Percentiles rank a stretch among this genome's conserved stretches.
Conservation (phyloP, 2,113 vertebrate species). For the Apodemus sylvaticus region DNA sequence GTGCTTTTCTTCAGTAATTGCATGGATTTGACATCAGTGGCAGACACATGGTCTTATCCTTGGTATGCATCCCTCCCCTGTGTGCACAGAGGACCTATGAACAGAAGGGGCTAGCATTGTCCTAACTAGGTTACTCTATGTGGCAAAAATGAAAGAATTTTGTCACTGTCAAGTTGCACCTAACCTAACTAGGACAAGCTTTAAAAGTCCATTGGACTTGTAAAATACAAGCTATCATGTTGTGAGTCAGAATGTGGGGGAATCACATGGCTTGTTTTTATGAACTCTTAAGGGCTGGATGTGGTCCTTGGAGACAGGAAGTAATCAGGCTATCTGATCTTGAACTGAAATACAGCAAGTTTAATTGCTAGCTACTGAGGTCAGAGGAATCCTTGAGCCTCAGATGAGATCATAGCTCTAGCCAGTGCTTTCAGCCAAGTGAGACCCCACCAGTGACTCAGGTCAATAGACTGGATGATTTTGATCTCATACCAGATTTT, state of each 20-base stretch:
- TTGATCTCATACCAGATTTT: neutral
- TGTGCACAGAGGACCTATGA: neutral
- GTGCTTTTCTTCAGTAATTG: neutral
- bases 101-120: neutral
- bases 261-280: neutral
- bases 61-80: neutral
- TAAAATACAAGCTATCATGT: neutral
- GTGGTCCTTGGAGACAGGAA: neutral
- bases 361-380: neutral
- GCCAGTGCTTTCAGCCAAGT: neutral
- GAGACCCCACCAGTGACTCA: neutral
- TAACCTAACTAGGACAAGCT: neutral
- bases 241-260: neutral
- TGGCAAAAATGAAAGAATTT: slow-evolving; percentile 5
- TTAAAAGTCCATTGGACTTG: neutral
- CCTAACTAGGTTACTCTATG: neutral
- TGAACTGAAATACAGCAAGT: neutral
- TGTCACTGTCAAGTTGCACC: neutral
- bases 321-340: neutral
- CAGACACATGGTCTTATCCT: neutral
- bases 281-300: neutral
- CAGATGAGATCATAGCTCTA: neutral
- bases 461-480: neutral
- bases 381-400: neutral
- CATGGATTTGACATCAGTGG: neutral